Evolutionary conservation across 2,797 vertebrate genomes (phyloP), one percentile per base, ranked within the genome.

Genomic region (Champsocephalus gunnari): DNA sequence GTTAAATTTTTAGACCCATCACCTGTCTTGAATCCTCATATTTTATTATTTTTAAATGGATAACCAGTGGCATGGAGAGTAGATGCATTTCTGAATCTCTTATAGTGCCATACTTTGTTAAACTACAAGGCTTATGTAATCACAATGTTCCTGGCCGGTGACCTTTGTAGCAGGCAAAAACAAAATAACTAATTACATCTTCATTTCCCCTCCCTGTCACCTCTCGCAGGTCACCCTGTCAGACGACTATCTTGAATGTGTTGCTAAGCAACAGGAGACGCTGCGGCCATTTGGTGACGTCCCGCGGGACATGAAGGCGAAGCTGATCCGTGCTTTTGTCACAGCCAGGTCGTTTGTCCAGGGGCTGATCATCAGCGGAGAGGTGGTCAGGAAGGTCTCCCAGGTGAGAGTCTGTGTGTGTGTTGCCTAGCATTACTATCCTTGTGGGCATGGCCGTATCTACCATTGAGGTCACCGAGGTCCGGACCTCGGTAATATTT

Each of bases 231-330:
- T 95, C 81, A 93, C 73, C 73, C 91, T 97, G 67, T 94, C 96
- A 0, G 97, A 98, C 0, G 97, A 98, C 82, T 98, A 96, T 91
- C 91, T 98, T 78, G 97, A 98, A 89, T 99, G 97, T 84, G 95
- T 97, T 88, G 94, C 95, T 73, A 98, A 98, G 90, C 96, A 97
- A 17, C 96, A 96, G 0, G 96, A 97, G 92, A 94, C 95, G 2
- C 94, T 97, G 79, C 94, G 89, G 34, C 97, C 96, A 16, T 98
- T 98, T 0, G 97, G 97, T 61, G 97, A 98, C 1, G 84, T 96
- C 72, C 97, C 97, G 0, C 82, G 96, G 12, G 96, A 97, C 83
- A 93, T 97, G 92, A 97, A 96, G 90, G 79, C 93, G 16, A 96
- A 96, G 73, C 95, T 96, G 2, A 94, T 95, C 1, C 93, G 96